Evolutionary conservation across 2,888 invertebrate species (phyloP).

Genomic region (Nebria salina): DNA sequence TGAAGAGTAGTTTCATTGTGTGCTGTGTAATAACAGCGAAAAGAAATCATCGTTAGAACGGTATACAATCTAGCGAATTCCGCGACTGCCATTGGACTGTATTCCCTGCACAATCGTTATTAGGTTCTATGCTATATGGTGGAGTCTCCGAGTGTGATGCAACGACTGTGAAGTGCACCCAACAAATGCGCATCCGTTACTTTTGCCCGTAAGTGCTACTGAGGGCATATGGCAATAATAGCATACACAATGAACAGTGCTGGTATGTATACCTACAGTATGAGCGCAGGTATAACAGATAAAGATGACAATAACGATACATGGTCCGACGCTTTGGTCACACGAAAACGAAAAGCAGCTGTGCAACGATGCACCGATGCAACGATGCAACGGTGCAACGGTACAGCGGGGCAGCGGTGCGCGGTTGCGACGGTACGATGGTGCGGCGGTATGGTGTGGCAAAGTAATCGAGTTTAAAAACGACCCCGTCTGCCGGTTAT

Average conservation of each 20-base stretch:
- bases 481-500: slow-evolving; percentile 35
- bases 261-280: background rate
- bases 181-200: slow-evolving; percentile 1
- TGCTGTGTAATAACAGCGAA: background rate
- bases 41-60: slow-evolving; percentile 1
- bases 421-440: too few species aligned
- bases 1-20: background rate
- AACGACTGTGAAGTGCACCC: background rate
- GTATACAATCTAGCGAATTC: background rate
- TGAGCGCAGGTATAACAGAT: background rate
- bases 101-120: background rate
- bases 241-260: background rate
- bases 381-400: too few species aligned
- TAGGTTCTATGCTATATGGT: background rate
- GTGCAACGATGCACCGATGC: background rate
- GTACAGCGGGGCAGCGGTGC: too few species aligned
- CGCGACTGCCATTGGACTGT: background rate
- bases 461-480: slow-evolving; percentile 40
- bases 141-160: background rate
- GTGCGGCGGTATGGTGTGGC: too few species aligned
- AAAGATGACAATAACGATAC: slow-evolving; percentile 25
- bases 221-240: background rate
- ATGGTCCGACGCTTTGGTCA: background rate
- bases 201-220: background rate
- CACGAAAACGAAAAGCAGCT: background rate